Percentiles rank a stretch among this genome's conserved stretches.
These are phyloP conservation scores for Trachythela sp. DNA, from an alignment of 64 coral and sea anemone genomes.

Conservation along the genomic window DNA sequence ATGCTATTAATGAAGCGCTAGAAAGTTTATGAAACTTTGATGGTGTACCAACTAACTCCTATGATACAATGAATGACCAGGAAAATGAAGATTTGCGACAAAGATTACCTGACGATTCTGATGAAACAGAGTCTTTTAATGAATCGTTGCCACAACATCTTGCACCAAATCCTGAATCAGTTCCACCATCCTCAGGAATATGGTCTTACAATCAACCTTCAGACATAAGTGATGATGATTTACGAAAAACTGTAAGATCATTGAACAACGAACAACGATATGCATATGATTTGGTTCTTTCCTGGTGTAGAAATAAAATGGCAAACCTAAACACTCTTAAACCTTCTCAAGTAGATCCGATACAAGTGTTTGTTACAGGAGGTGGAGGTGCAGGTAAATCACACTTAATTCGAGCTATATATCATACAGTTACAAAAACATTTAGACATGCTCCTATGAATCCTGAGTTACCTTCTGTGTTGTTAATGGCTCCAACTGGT, in stretches of 20 bases:
- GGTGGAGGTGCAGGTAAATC: not conserved
- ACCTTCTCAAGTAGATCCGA: not conserved
- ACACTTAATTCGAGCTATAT: not conserved
- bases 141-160: not conserved
- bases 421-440: not conserved
- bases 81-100: not conserved
- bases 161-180: not conserved
- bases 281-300: not conserved
- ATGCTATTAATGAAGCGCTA: not conserved
- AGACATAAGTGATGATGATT: not conserved
- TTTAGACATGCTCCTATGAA: not conserved
- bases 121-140: not conserved
- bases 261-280: not conserved
- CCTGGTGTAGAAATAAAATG: slow-evolving; percentile 12
- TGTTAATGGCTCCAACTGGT: not conserved
- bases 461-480: not conserved
- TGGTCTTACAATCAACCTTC: not conserved
- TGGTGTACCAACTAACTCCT: not conserved
- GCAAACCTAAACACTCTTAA: not conserved
- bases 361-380: not conserved
- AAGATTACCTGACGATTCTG: not conserved
- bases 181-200: not conserved
- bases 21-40: not conserved
- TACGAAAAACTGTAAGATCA: slow-evolving; percentile 4
- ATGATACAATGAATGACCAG: slow-evolving; percentile 1